Evolutionary conservation across 1,140 invertebrate genomes (phyloP).

Genomic region (Drosophila azteca): DNA sequence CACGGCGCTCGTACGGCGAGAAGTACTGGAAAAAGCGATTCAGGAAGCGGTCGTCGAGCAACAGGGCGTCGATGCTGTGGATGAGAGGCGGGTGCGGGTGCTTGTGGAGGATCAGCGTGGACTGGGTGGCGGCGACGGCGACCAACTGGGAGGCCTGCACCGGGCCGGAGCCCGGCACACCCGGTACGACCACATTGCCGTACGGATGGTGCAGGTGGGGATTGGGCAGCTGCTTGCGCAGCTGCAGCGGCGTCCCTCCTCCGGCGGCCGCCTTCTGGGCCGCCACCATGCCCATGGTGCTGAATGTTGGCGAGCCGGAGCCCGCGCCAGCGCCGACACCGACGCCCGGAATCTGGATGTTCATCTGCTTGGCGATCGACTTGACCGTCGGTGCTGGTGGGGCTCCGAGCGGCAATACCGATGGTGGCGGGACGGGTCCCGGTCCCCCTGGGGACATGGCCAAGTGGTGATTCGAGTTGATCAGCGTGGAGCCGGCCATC

Average conservation of each 20-base stretch:
- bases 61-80: constrained; percentile 89
- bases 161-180: background rate
- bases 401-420: constrained; percentile 68
- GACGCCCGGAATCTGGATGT: constrained; percentile 71
- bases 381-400: constrained; percentile 78
- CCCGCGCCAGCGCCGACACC: constrained; percentile 36
- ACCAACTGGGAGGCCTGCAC: no score
- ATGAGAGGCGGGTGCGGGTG: constrained; percentile 76
- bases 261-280: constrained; percentile 62
- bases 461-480: constrained; percentile 76
- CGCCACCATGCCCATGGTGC: constrained; percentile 78
- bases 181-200: constrained; percentile 39
- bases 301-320: constrained; percentile 69
- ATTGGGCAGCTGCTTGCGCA: constrained; percentile 81
- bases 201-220: constrained; percentile 82
- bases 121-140: constrained; percentile 56
- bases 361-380: constrained; percentile 83
- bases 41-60: constrained; percentile 93
- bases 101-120: constrained; percentile 72
- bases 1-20: constrained; percentile 89
- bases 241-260: constrained; percentile 65
- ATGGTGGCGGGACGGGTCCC: constrained; percentile 50
- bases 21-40: constrained; percentile 94
- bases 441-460: constrained; percentile 33
- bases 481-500: constrained; percentile 71